Conservation (phyloP, 2,888 invertebrate genomes). For the Vesta saturnalis region DNA sequence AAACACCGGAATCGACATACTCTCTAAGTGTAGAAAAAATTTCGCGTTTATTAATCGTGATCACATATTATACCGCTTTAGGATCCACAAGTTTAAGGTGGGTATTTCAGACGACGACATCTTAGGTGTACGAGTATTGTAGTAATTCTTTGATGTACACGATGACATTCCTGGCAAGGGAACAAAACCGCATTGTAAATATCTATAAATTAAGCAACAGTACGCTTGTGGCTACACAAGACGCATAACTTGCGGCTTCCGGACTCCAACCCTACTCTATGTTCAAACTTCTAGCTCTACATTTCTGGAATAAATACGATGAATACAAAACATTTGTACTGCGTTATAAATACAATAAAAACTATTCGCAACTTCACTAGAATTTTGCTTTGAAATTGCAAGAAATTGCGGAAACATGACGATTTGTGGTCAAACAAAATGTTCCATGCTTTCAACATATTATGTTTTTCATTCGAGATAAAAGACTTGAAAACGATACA, state of each 20-base stretch:
- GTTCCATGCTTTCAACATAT: not conserved
- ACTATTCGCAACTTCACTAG: conserved; percentile 21
- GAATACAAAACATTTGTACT: conserved; percentile 27
- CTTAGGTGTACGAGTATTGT: not conserved
- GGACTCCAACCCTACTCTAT: conserved; percentile 32
- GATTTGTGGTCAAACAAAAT: conserved; percentile 18
- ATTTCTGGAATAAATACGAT: conserved; percentile 33
- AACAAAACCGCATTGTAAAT: conserved; percentile 51
- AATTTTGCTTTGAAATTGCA: conserved; percentile 21
- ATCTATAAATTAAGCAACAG: conserved; percentile 59
- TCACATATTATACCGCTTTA: too few relatives aligned
- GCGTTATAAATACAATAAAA: conserved; percentile 18
- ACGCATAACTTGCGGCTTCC: conserved; percentile 55
- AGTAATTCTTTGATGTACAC: conserved; percentile 34
- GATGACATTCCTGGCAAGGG: conserved; percentile 47
- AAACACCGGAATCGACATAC: too few relatives aligned
- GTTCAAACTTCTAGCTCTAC: conserved; percentile 29
- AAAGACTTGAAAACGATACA: conserved; percentile 12
- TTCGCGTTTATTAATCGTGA: not conserved
- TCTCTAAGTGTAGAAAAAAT: not conserved
- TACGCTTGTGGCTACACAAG: conserved; percentile 55
- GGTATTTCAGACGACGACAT: too few relatives aligned
- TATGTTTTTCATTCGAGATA: not conserved
- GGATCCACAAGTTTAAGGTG: too few relatives aligned
- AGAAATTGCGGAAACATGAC: conserved; percentile 15